Percentiles rank a stretch among this genome's conserved stretches.
Evolutionary conservation across 2,888 invertebrate genomes (phyloP).

Genomic region (Himalopsyche japonica): DNA sequence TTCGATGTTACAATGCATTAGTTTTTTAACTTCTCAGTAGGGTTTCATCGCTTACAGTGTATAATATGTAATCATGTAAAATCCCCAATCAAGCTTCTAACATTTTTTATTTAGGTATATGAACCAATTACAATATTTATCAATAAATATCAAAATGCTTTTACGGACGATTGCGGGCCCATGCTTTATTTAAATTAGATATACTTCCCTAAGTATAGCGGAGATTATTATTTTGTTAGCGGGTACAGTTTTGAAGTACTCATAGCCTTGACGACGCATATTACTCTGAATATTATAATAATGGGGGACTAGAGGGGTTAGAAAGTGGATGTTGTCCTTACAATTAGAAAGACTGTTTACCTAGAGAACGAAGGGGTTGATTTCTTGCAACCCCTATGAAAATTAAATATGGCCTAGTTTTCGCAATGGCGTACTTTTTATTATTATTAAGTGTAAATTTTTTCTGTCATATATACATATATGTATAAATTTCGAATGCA

Average conservation of each 20-base stretch:
- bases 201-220: background rate
- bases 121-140: too few species aligned
- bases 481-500: too few species aligned
- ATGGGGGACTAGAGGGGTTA: background rate
- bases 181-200: background rate
- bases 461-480: too few species aligned
- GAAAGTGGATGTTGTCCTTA: constrained; percentile 25
- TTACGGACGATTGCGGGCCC: background rate
- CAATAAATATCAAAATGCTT: too few species aligned
- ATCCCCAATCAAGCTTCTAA: too few species aligned
- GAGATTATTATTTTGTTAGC: background rate
- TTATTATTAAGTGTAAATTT: too few species aligned
- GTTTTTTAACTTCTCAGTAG: too few species aligned
- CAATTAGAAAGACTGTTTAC: constrained; percentile 37
- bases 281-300: background rate
- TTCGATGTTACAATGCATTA: too few species aligned
- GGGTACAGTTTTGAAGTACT: background rate
- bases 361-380: constrained; percentile 22
- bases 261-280: background rate
- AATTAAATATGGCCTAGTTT: background rate
- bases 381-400: background rate
- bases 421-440: background rate
- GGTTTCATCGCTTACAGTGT: too few species aligned
- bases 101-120: too few species aligned
- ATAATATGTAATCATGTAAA: too few species aligned